Evolutionary conservation across 2,797 vertebrate genomes (phyloP), one percentile per base, ranked within the genome.

Genomic region (Cossypha caffra): DNA sequence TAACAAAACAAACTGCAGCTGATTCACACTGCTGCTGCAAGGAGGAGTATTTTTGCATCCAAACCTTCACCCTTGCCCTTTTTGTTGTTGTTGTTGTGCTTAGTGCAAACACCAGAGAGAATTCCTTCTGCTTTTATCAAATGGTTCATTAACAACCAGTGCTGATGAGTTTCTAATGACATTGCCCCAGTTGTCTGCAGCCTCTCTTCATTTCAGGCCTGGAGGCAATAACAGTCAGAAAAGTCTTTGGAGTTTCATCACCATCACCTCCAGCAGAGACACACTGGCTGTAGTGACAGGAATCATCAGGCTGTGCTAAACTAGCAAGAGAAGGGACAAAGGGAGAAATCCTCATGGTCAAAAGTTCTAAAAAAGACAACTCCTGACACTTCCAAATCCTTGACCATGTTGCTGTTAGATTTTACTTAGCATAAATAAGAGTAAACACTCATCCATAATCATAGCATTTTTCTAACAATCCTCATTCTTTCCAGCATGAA

Each of bases 101-200:
- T 79, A 72, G 23, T 51, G 24, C 21, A 79, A 73, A 67, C 35
- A 69, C 43, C 71, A 89, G 51, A 83, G 35, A 82, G 10, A 84
- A 73, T 81, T 88, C 43, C 45, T 93, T 81, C 69, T 66, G 50
- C 11, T 93, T 93, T 93, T 93, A 92, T 86, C 86, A 95, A 91
- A 94, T 59, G 72, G 42, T 90, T 96, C 86, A 82, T 94, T 93
- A 92, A 86, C 55, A 79, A 63, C 29, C 28, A 57, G 47, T 51
- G 83, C 75, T 84, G 51, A 75, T 66, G 58, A 77, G 66, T 85
- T 72, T 72, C 67, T 95, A 92, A 97, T 64, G 75, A 79, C 2
- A 8, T 51, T 77, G 43, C 29, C 28, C 35, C 51, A 24, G 33
- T 73, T 64, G 42, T 40, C 62, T 86, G 51, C 54, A 84, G 68